Conservation (phyloP, 2,113 vertebrate genomes). For the Eublepharis macularius region DNA sequence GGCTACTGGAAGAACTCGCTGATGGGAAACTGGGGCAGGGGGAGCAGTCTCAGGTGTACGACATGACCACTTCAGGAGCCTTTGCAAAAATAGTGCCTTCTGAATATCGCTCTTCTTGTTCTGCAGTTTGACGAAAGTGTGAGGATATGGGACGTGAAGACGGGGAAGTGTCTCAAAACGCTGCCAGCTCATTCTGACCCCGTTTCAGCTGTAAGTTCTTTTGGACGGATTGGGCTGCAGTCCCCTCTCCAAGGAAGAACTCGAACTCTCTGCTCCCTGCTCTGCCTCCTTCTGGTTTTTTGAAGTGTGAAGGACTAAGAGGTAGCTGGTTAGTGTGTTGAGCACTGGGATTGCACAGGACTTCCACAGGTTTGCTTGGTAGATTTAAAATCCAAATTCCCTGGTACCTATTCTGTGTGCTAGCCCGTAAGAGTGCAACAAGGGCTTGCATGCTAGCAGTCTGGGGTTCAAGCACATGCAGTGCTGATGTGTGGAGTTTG, state of each 20-base stretch:
- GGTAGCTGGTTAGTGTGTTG: no score
- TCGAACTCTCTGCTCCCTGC: neutral
- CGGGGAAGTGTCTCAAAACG: conserved; percentile 98
- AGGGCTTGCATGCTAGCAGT: neutral
- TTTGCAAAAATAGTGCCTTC: neutral
- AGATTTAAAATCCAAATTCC: neutral
- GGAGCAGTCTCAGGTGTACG: neutral
- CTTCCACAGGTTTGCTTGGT: neutral
- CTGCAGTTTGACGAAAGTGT: conserved; percentile 95
- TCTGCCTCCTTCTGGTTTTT: no score
- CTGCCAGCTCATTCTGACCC: conserved; percentile 97
- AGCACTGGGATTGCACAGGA: no score
- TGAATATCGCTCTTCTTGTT: conserved; percentile 23
- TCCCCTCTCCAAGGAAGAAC: neutral
- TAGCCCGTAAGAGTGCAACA: neutral
- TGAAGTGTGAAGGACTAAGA: no score
- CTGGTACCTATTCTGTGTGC: neutral
- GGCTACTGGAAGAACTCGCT: no score
- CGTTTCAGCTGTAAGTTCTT: conserved; percentile 90
- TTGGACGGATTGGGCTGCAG: neutral
- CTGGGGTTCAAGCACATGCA: neutral
- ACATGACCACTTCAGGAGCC: fast-evolving
- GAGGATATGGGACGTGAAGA: conserved; percentile 98
- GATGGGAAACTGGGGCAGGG: no score
- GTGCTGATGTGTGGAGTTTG: neutral